phyloP scores from a whole-genome alignment of 2,113 vertebrate genomes.

The Fulmarus glacialis region DNA sequence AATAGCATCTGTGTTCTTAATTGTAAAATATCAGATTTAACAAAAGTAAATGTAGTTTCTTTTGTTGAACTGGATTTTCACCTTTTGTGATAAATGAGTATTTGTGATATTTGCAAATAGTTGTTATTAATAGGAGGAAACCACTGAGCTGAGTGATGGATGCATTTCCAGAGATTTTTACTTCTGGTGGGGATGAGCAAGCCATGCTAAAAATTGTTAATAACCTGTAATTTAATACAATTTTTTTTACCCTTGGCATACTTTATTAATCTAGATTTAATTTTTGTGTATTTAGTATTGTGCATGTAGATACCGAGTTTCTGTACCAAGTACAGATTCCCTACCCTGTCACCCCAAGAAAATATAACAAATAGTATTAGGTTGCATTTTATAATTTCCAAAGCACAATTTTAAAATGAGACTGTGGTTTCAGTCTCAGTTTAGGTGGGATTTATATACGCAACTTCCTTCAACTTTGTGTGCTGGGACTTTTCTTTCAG shows the following conservation, averaged over 20 bases:
- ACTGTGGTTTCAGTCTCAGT: not conserved
- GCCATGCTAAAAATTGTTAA: not conserved
- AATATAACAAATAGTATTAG: not conserved
- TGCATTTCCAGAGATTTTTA: not conserved
- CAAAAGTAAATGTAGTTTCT: not conserved
- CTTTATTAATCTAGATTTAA: slow-evolving; percentile 1
- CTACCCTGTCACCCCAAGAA: not conserved
- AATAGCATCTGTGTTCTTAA: not conserved
- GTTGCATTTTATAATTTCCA: not conserved
- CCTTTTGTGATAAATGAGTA: not conserved
- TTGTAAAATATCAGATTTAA: not conserved
- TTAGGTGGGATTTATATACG: not conserved
- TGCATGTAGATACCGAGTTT: not conserved
- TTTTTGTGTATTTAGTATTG: slow-evolving; percentile 10
- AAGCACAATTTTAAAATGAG: not conserved
- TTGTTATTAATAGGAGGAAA: slow-evolving; percentile 11
- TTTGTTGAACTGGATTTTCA: slow-evolving; percentile 23
- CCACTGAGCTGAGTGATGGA: not conserved
- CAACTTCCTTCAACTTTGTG: not conserved
- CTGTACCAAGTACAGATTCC: slow-evolving; percentile 1
- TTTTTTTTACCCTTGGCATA: not conserved
- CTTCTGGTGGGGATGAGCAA: slow-evolving; percentile 26
- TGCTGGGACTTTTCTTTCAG: not conserved
- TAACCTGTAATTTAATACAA: not conserved
- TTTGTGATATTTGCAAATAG: not conserved